phyloP scores from a whole-genome alignment of 2,888 invertebrate species.

The Sphaeridia pumilis region DNA sequence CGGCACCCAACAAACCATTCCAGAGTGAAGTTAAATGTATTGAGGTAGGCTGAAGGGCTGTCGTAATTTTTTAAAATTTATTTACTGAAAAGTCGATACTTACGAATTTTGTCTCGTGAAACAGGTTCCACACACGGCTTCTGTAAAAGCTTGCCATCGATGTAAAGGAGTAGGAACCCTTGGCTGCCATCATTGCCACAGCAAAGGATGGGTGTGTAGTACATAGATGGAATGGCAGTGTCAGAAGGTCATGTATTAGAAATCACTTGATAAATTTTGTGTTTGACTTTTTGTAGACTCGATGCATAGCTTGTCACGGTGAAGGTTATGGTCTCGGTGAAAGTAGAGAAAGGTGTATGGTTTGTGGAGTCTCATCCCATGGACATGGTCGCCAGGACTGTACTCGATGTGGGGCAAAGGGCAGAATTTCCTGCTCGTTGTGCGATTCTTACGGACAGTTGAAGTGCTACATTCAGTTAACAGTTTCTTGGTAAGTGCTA shows the following conservation, averaged over 20 bases:
- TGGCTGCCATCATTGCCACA: conserved; percentile 41
- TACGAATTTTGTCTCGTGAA: not conserved
- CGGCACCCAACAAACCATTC: conserved; percentile 40
- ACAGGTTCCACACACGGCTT: conserved; percentile 45
- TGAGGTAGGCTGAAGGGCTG: conserved; percentile 20
- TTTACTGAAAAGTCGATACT: not conserved
- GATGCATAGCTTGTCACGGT: conserved; percentile 43
- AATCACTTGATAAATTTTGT: not conserved
- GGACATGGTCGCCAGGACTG: conserved; percentile 41
- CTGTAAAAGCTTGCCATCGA: conserved; percentile 42
- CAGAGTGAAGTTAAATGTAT: conserved; percentile 41
- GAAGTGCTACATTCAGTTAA: conserved; percentile 43
- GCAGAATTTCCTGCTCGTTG: conserved; percentile 40
- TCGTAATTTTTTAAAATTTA: not conserved
- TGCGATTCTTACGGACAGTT: conserved; percentile 43
- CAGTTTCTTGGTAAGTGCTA: conserved; percentile 40
- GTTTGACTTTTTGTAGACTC: conserved; percentile 35
- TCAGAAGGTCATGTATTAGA: not conserved
- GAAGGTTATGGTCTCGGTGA: conserved; percentile 41
- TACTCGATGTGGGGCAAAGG: conserved; percentile 41
- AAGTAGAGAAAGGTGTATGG: conserved; percentile 39
- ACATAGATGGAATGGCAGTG: not conserved
- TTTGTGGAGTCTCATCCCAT: conserved; percentile 40
- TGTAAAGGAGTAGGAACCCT: conserved; percentile 41
- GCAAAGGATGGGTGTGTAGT: conserved; percentile 41